Evolutionary conservation across 53 echinoderm and acorn worm species (phyloP), one percentile per base, ranked within the genome.

Genomic region (Crossaster papposus): DNA sequence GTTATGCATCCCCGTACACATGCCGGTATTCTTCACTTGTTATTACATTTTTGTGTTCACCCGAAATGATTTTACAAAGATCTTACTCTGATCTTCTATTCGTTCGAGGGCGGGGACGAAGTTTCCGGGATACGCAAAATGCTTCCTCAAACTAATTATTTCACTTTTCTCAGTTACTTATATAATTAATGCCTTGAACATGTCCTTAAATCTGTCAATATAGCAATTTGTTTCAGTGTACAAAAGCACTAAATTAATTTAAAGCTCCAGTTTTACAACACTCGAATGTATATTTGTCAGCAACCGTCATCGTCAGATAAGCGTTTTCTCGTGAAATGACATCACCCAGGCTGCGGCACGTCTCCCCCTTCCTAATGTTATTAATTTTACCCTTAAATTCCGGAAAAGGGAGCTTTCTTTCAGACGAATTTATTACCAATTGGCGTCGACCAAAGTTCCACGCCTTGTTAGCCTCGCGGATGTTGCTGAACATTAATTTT

Each of bases 391-490:
- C 10, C 9, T 35, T 74, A 35, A 74, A 35, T 36, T 74, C 74
- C 74, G 36, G 74, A 35, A 74, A 74, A 68, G 3, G 34, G 18
- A 44, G 44, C 71, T 36, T 74, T 74, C 28, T 74, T 32, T 36
- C 13, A 35, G 74, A 74, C 34, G 34, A 81, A 68, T 81, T 79
- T 30, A 79, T 51, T 62, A 52, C 34, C 33, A 18, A 81, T 62
- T 58, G 81, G 81, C 81, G 81, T 58, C 58, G 81, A 55, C 62
- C 81, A 58, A 81, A 81, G 81, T 81, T 55, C 81, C 81, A 58
- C 1, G 52, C 12, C 53, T 30, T 9, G 29, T 7, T 6, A 30
- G 30, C 20, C 10, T 20, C 28, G 28, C 82, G 82, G 82, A 82
- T 70, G 82, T 82, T 17, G 15, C 2, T 14, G 68, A 35, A 68